A percentile compares a stretch with the other conserved stretches of the same genome.
Evolutionary conservation across 1,140 invertebrate genomes (phyloP).

Genomic region (Hyles euphorbiae): DNA sequence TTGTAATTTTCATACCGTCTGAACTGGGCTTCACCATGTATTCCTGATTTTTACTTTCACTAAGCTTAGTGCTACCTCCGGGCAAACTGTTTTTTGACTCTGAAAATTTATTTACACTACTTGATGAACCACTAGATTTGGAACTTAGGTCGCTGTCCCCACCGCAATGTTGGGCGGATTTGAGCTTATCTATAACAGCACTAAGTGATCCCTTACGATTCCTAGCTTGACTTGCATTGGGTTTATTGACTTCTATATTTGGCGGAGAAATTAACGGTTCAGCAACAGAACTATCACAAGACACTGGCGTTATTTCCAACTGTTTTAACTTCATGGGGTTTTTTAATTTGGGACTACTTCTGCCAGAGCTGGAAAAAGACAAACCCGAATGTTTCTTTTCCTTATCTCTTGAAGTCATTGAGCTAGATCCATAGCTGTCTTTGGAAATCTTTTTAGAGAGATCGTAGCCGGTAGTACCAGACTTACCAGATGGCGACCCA

Average conservation of each 20-base stretch:
- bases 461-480: constrained; percentile 63
- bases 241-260: constrained; percentile 74
- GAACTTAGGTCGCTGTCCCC: constrained; percentile 56
- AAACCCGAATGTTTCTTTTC: constrained; percentile 78
- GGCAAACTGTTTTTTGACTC: constrained; percentile 73
- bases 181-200: constrained; percentile 91
- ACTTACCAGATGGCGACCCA: constrained; percentile 71
- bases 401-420: constrained; percentile 76
- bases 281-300: constrained; percentile 58
- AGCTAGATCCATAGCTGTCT: constrained; percentile 72
- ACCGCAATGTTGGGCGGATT: constrained; percentile 82
- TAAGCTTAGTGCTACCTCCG: constrained; percentile 70
- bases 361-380: constrained; percentile 71
- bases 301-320: constrained; percentile 76
- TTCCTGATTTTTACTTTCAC: constrained; percentile 84
- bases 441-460: constrained; percentile 73
- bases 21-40: constrained; percentile 91
- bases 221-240: constrained; percentile 76
- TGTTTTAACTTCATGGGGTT: constrained; percentile 82
- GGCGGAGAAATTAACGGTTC: constrained; percentile 77
- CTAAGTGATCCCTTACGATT: constrained; percentile 87
- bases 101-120: constrained; percentile 63
- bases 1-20: constrained; percentile 92
- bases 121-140: constrained; percentile 52
- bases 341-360: constrained; percentile 82